Percentiles rank a stretch among this genome's conserved stretches.
Conservation (phyloP, 2,113 vertebrate species). For the Ifrita kowaldi region DNA sequence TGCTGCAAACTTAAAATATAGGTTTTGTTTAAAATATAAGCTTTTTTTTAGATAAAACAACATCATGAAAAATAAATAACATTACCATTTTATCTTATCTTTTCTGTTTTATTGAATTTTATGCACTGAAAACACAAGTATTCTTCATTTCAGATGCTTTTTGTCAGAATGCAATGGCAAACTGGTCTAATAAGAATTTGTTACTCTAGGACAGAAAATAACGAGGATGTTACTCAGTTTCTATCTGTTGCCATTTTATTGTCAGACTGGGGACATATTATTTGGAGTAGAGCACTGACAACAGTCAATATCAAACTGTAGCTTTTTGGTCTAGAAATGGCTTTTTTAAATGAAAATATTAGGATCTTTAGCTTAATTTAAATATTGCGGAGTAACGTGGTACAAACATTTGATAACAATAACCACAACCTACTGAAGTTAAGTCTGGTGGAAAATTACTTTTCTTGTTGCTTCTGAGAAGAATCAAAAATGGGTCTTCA, state of each 20-base stretch:
- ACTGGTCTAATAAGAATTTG: background rate
- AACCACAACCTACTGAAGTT: background rate
- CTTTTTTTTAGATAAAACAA: background rate
- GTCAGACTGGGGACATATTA: background rate
- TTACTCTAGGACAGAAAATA: background rate
- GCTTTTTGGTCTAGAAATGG: background rate
- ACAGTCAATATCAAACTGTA: background rate
- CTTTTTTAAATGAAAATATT: background rate
- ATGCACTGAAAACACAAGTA: background rate
- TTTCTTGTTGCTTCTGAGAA: background rate
- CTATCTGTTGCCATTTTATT: background rate
- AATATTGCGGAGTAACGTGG: background rate
- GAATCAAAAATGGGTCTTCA: background rate
- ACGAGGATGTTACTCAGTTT: background rate
- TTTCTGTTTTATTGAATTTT: background rate
- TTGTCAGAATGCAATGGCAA: background rate
- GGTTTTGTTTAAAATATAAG: no score
- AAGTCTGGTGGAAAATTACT: background rate
- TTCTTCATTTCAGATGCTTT: background rate
- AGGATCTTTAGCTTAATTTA: background rate
- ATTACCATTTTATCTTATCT: background rate
- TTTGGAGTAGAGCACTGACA: background rate
- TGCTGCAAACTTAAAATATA: background rate
- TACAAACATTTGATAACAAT: background rate
- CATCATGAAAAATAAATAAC: background rate